Conservation (phyloP, 2,888 invertebrate genomes). For the Drosophila nr. fundita region DNA sequence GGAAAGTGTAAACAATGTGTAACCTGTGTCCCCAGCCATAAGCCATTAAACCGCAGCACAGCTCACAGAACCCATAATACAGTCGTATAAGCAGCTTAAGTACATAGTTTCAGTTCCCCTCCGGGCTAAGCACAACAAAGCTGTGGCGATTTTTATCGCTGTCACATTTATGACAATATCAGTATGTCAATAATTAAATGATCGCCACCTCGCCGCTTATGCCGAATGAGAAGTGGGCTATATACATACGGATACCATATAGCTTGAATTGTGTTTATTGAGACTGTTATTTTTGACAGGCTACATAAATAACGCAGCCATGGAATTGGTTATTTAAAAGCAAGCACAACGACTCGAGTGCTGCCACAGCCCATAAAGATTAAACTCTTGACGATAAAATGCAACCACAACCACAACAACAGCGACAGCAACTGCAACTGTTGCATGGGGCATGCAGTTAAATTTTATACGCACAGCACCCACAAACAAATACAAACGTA, state of each 20-base stretch:
- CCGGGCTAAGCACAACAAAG: constrained; percentile 37
- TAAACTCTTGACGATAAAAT: constrained; percentile 68
- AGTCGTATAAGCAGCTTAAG: constrained; percentile 11
- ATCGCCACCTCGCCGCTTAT: constrained; percentile 56
- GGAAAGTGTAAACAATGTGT: constrained; percentile 61
- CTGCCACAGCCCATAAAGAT: constrained; percentile 74
- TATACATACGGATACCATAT: neutral
- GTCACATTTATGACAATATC: constrained; percentile 83
- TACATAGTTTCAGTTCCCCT: neutral
- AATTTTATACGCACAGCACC: constrained; percentile 50
- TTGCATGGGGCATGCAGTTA: constrained; percentile 65
- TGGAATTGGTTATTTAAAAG: constrained; percentile 58
- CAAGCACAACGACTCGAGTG: constrained; percentile 73
- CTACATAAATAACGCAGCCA: constrained; percentile 53
- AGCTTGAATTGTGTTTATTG: constrained; percentile 61
- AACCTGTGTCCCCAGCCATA: constrained; percentile 53
- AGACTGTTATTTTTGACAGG: constrained; percentile 72
- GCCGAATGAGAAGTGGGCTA: constrained; percentile 20
- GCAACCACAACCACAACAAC: neutral
- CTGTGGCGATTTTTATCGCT: constrained; percentile 79
- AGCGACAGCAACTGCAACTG: constrained; percentile 14
- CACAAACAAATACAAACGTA: constrained; percentile 31
- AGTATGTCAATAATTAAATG: constrained; percentile 70
- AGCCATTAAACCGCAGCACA: constrained; percentile 14
- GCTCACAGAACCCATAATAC: constrained; percentile 7